These are phyloP conservation scores for Ciona savignyi DNA, from an alignment of 23 tunicate species.

Conservation along the genomic window DNA sequence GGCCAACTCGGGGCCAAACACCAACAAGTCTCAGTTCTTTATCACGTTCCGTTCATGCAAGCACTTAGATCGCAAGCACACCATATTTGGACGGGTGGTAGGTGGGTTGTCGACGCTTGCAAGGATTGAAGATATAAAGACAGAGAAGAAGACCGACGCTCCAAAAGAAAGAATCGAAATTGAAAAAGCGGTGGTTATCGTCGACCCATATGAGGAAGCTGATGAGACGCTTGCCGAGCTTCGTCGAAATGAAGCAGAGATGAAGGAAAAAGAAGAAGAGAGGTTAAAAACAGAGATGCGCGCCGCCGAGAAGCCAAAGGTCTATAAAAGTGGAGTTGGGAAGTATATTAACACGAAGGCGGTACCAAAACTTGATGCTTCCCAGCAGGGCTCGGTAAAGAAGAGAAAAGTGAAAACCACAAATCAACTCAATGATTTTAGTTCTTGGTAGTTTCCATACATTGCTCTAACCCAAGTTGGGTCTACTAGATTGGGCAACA, in stretches of 20 bases:
- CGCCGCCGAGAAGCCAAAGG: conserved; percentile 42
- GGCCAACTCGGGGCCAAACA: conserved; percentile 95
- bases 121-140: conserved; percentile 62
- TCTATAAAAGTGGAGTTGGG: conserved; percentile 80
- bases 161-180: conserved; percentile 63
- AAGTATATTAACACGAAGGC: conserved; percentile 53
- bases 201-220: conserved; percentile 93
- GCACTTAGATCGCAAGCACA: conserved; percentile 89
- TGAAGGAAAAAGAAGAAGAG: conserved; percentile 36
- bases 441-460: conserved; percentile 46
- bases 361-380: neutral
- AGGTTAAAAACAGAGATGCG: conserved; percentile 2
- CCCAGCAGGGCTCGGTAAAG: conserved; percentile 5
- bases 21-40: conserved; percentile 93
- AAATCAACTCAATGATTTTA: conserved; percentile 46
- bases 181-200: conserved; percentile 65
- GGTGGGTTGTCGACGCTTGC: conserved; percentile 78
- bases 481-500: too few species aligned
- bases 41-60: conserved; percentile 92
- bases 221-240: conserved; percentile 74
- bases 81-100: conserved; percentile 88
- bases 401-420: conserved; percentile 40
- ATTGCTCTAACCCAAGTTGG: too few species aligned
- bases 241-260: conserved; percentile 65
- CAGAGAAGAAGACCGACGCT: conserved; percentile 78